Conservation (phyloP, 2,113 vertebrate genomes). For the Neotoma lepida region DNA sequence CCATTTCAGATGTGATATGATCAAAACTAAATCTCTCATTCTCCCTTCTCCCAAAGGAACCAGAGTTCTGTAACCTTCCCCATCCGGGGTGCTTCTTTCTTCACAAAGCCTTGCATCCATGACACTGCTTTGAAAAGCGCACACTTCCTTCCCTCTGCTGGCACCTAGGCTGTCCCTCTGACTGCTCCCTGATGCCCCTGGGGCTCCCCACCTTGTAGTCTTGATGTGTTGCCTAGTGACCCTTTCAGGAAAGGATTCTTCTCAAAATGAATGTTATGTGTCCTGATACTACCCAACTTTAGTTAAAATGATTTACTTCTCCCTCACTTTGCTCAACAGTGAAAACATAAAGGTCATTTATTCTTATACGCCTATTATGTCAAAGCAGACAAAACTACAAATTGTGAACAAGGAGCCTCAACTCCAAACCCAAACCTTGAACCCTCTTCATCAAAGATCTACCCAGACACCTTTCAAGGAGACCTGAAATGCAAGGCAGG, state of each 20-base stretch:
- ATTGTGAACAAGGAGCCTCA: background rate
- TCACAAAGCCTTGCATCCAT: background rate
- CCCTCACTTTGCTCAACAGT: background rate
- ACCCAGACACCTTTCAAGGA: background rate
- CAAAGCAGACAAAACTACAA: background rate
- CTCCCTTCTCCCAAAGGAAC: background rate
- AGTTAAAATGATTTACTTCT: background rate
- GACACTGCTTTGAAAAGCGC: background rate
- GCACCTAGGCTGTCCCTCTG: background rate
- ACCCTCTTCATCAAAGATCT: background rate
- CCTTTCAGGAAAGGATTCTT: background rate
- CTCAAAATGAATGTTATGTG: background rate
- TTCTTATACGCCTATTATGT: background rate
- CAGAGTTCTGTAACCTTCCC: background rate
- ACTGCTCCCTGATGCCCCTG: background rate
- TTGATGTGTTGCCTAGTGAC: background rate
- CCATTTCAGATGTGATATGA: background rate
- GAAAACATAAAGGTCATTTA: background rate
- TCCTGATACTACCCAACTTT: background rate
- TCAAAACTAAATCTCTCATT: background rate
- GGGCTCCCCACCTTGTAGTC: background rate
- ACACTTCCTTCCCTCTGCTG: background rate
- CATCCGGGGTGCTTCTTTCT: background rate
- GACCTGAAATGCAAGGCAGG: background rate
- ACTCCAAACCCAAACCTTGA: background rate